Evolutionary conservation across 2,113 vertebrate species (phyloP), one percentile per base, ranked within the genome.

Genomic region (Myodes glareolus): DNA sequence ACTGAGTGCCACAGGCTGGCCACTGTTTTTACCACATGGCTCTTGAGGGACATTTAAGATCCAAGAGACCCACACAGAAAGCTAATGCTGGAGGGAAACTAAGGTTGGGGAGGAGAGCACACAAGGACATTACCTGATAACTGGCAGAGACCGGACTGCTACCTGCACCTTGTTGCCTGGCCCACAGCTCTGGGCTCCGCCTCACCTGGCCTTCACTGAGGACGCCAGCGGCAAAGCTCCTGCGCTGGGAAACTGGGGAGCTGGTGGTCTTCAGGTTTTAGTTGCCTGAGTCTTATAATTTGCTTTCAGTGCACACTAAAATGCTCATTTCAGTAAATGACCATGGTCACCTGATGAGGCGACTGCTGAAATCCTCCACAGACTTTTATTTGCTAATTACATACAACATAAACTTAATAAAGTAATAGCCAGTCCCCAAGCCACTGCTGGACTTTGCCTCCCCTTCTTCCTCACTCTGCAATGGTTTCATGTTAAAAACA

Each of bases 371-470:
- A 92, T 45, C 76, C 75, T 95, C 45, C 50, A 47, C 58, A 76
- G 90, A 76, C 93, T 94, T 90, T 88, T 75, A 85, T 88, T 94
- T 88, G 84, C 93, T 97, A 94, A 96, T 94, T 94, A 86, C 75
- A 67, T 6, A 81, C 67, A 65, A 88, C 61, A 90, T 70, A 76
- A 92, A 61, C 72, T 58, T 63, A 94, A 70, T 73, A 33, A n/a
- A 93, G 67, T 33, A 76, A 47, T 47, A 85, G 92, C 65, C 0
- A 0, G 65, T 68, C 85, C 85, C 50, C 55, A 78, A 88, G 19
- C 33, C n/a, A 27, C 0, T 3, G 47, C 86, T 0, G 0, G 31
- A 65, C n/a, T 68, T 76, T 16, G 7, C 5, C 11, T 45, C 80
- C 45, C 50, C 16, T 31, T 92, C 25, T 19, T 47, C 85, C 12